Evolutionary conservation across 92 coral and sea anemone species (phyloP), one percentile per base, ranked within the genome.

Genomic region (Palythoa grandis): DNA sequence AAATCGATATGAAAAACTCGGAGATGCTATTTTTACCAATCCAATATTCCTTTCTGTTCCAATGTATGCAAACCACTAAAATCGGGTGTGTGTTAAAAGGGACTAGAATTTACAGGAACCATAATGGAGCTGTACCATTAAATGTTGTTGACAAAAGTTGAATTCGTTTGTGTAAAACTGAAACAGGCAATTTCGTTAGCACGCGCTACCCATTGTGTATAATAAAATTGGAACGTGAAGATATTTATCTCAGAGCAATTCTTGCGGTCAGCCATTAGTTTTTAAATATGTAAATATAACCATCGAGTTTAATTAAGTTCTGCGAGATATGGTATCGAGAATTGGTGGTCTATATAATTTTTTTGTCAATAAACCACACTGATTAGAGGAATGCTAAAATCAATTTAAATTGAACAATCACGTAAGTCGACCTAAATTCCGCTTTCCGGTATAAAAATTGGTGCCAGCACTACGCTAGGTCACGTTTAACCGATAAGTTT

Each of bases 161-260:
- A 29, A 29, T 15, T 65, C 47, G 72, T 58, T 61, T 61, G 66
- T 71, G 17, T 29, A 9, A 56, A 16, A 7, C 14, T 37, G 70
- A 37, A 69, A 5, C 48, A 43, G 15, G 19, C 19, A 66, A 65
- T 3, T 23, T 24, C 2, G 22, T 5, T 9, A 53, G 17, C 85
- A 66, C 85, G 85, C 70, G 85, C 61, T 65, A 8, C 12, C 7
- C 74, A 63, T 63, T 69, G 23, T 40, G 3, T 15, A 25, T 43
- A 17, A 43, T 38, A 11, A 16, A 19, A 19, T 40, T 56, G 72
- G 66, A 66, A 80, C 85, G 61, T 56, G 61, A 56, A 56, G 61
- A 56, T 56, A 56, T 56, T 56, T 56, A 10, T 56, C 61, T 56
- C 15, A 0, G n/a, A 56, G 61, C 16, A 56, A 56, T 56, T 56